Base-by-base conservation (phyloP, 2,113 vertebrate genomes). In the Perognathus longimembris region DNA sequence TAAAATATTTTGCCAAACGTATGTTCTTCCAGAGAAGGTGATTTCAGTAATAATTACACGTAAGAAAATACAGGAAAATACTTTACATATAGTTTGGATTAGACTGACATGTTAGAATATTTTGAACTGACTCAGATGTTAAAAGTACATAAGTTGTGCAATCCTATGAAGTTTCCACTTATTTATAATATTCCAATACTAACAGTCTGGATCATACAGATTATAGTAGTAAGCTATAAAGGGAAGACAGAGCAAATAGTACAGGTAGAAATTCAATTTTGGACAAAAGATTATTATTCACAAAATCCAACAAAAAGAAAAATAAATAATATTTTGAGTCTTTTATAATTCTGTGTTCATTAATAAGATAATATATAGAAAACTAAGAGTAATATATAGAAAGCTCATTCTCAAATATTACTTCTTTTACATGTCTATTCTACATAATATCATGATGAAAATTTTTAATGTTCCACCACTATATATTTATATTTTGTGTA, bases 1-100 rank as follows among this genome's bases (percentile, higher is more conserved):
- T 84, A 70, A 89, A 76, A 91, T 81, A 64, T 22, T 81, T 77
- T 81, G 18, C 70, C 34, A 93, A 90, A 66, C 24, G 66, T 74
- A 59, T 70, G 21, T 15, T 84, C 1, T 6, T 36, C 6, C 36
- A 20, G 20, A 26, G 0, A 83, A 93, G 10, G 14, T n/a, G 4
- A 91, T 84, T 91, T 84, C 83, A 92, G 21, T 95, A 28, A 82
- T 76, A 84, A 84, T 26, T 81, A 26, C 1, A 57, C 40, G 1
- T 3, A 34, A 24, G 69, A 18, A 92, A 92, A 88, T n/a, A 63
- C 34, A 42, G 15, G 71, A 69, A 81, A 28, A 50, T 84, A 5
- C 74, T 90, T 85, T 21, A 75, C 7, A 12, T 70, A 64, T 42
- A 32, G 2, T 54, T 81, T 42, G 42, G 0, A 70, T 82, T 81